A percentile compares a stretch with the other conserved stretches of the same genome.
phyloP scores from a whole-genome alignment of 2,888 invertebrate species.

The Chalcis sispes region DNA sequence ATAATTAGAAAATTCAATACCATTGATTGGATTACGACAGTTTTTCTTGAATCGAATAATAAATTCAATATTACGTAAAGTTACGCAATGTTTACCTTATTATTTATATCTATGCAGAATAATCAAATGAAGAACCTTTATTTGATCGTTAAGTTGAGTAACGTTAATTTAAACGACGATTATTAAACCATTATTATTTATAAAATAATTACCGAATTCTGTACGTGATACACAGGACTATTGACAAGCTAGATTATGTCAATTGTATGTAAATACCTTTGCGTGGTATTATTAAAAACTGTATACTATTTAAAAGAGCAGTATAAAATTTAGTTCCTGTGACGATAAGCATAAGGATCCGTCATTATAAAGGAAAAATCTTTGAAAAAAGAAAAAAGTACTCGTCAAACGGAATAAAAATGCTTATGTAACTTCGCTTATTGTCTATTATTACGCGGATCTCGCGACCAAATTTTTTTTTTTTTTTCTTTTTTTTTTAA shows the following conservation, averaged over 20 bases:
- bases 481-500: constrained; percentile 20
- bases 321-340: constrained; percentile 48
- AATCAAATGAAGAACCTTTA: too few species aligned
- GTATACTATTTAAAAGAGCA: constrained; percentile 33
- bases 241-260: constrained; percentile 21
- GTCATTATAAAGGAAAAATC: constrained; percentile 8
- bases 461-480: constrained; percentile 18
- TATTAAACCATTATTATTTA: constrained; percentile 5
- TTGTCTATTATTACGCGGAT: constrained; percentile 2
- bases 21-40: too few species aligned
- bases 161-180: constrained; percentile 8
- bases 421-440: constrained; percentile 10
- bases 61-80: too few species aligned
- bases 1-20: too few species aligned
- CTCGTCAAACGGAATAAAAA: background rate
- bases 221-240: constrained; percentile 15
- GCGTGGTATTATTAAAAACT: constrained; percentile 36
- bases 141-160: constrained; percentile 19
- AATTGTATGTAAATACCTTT: constrained; percentile 45
- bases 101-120: too few species aligned
- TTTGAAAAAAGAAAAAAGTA: constrained; percentile 3
- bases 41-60: too few species aligned
- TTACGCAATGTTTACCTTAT: too few species aligned
- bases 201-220: constrained; percentile 37
- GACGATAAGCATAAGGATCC: constrained; percentile 40